Evolutionary conservation across 2,797 vertebrate genomes (phyloP), one percentile per base, ranked within the genome.

Genomic region (Morus bassanus): DNA sequence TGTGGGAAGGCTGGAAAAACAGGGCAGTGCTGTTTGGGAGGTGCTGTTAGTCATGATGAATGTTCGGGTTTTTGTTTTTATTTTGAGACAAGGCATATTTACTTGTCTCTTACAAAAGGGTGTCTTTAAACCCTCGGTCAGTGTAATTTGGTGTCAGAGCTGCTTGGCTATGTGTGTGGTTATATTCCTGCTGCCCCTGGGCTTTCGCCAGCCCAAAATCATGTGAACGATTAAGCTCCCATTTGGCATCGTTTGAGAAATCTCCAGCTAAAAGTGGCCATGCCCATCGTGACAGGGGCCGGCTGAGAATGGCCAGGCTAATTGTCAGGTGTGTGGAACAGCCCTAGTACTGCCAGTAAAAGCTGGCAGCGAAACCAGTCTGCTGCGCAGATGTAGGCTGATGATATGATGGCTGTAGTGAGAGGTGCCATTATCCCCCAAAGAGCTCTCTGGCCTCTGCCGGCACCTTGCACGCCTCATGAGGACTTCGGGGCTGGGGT

Each of bases 1-100:
- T 81, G 93, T 90, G 79, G 82, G 79, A 90, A 96, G 80, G 82
- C 73, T 94, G 90, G 80, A 89, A 82, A 92, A 82, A 31, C 64
- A 91, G 83, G 56, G 80, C 74, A 91, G 51, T 56, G 45, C 83
- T 80, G 76, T 70, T 91, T 73, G 83, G 77, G 90, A 91, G 72
- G 85, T 76, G 85, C 61, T 90, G 7, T 78, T 91, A 88, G 63
- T 76, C 74, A 53, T 12, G 53, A 18, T 28, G 85, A 53, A 78
- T n/a, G 63, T 86, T 93, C 67, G 85, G 65, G 51, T 11, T 51
- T 90, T 92, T 68, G 43, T 6, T 87, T 93, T 93, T 63, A 18
- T 61, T 88, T 88, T 85, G 46, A 86, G 59, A 48, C 31, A 23
- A 79, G 43, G 18, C n/a, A 2, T 24, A 28, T 37, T 64, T 65